Base-by-base conservation (phyloP, 1,140 invertebrate genomes). In the Polyergus mexicanus region DNA sequence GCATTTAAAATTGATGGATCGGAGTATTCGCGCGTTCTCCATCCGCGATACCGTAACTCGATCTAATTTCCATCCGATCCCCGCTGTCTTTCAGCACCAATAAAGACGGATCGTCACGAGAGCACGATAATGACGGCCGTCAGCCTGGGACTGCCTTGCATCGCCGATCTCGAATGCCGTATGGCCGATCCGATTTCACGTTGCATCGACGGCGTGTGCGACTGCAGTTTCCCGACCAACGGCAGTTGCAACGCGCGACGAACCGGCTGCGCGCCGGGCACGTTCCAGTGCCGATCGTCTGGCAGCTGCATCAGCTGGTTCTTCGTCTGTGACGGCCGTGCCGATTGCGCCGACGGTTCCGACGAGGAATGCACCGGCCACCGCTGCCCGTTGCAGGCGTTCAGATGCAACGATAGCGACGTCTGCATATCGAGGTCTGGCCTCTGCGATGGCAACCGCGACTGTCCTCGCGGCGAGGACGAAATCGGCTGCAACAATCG, bases 321-420 rank as follows among this genome's bases (percentile, higher is more conserved):
- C 94, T 99, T 98, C 95, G 97, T 98, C 0, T 99, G 99, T 94
- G 98, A 99, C 94, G 98, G 98, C n/a, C 96, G 98, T 86, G 96
- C 96, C 75, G 98, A 99, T 92, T 99, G 98, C 93, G 94, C 96
- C 3, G 98, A 99, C 93, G 97, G 97, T 16, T 98, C 97, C 0
- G 98, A 98, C 92, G 98, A 98, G 93, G 97, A 97, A 91, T 98
- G 97, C 92, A 93, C 92, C 47, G 92, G 93, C 6, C 10, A n/a
- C 16, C 35, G 74, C 8, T 96, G 96, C 88, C 95, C 96, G 2
- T n/a, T 71, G 3, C 96, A 97, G 87, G 95, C 97, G 1, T 98
- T 98, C 95, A 95, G 95, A 1, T 97, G 97, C 89, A 93, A 93
- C 47, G 94, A 95, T n/a, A 90, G 86, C 51, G 25, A 74, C 5